These are phyloP conservation scores for Drosophila emarginata DNA, from an alignment of 2,888 invertebrate genomes.

Conservation along the genomic window DNA sequence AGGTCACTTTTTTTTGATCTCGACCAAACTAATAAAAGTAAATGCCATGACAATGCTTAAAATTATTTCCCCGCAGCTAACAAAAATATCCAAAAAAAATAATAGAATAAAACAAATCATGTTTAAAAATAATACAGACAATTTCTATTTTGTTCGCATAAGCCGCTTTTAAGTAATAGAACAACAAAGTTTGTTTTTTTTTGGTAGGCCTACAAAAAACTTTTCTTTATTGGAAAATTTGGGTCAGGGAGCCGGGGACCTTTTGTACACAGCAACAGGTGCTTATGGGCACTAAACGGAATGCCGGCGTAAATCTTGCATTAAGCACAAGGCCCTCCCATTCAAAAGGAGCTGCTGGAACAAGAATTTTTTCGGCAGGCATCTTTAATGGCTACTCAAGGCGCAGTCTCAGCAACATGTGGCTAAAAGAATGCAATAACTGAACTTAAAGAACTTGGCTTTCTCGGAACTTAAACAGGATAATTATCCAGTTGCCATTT, in stretches of 20 bases:
- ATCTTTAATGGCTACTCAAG: constrained; percentile 38
- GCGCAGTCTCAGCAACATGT: constrained; percentile 71
- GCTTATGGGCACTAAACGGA: constrained; percentile 62
- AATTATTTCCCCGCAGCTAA: constrained; percentile 30
- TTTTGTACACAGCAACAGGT: constrained; percentile 58
- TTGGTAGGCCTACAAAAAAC: constrained; percentile 42
- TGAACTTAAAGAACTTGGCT: neutral
- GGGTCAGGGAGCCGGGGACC: constrained; percentile 29
- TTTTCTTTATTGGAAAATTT: constrained; percentile 48
- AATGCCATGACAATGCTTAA: constrained; percentile 9
- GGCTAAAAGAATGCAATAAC: neutral
- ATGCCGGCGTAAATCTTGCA: constrained; percentile 76
- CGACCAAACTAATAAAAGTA: constrained; percentile 22
- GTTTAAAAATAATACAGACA: constrained; percentile 22
- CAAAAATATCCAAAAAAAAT: constrained; percentile 22
- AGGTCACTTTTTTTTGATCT: constrained; percentile 16
- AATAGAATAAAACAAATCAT: constrained; percentile 28
- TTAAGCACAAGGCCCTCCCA: constrained; percentile 45
- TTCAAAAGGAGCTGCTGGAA: constrained; percentile 11
- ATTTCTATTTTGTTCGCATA: constrained; percentile 25
- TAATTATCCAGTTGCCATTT: no score
- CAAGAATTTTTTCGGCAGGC: neutral
- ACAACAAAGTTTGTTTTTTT: constrained; percentile 31
- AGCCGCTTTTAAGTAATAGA: constrained; percentile 38
- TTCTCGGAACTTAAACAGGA: no score